Conservation (phyloP, 2,797 vertebrate species). For the Lemur catta region DNA sequence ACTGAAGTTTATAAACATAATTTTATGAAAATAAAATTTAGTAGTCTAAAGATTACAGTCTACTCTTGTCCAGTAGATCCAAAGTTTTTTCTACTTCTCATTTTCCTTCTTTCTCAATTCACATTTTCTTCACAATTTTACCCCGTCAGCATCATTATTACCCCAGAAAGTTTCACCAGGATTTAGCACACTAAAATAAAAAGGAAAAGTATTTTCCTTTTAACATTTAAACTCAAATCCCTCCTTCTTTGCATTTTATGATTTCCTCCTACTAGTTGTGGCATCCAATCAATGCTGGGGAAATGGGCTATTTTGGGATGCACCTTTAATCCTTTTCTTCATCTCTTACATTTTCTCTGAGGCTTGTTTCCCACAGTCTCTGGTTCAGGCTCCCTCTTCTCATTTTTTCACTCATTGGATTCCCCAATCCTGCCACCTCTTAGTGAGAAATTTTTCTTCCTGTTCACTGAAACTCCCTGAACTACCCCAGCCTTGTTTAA, state of each 20-base stretch:
- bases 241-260: not conserved
- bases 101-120: not conserved
- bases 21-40: not conserved
- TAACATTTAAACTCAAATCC: not conserved
- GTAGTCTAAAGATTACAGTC: not conserved
- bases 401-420: not conserved
- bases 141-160: not conserved
- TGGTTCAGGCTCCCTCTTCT: not conserved
- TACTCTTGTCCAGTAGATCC: not conserved
- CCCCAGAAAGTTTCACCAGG: not conserved
- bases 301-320: not conserved
- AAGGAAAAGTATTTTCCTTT: not conserved
- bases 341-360: not conserved
- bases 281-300: not conserved
- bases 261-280: not conserved
- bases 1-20: not conserved
- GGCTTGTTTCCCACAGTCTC: not conserved
- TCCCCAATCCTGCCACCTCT: not conserved
- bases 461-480: not conserved
- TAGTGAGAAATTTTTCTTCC: not conserved
- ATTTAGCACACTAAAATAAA: not conserved
- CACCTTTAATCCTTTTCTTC: not conserved
- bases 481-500: not conserved
- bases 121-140: not conserved
- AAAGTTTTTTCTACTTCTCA: not conserved